Conservation (phyloP, 2,888 invertebrate genomes). For the Scaeva pyrastri region DNA sequence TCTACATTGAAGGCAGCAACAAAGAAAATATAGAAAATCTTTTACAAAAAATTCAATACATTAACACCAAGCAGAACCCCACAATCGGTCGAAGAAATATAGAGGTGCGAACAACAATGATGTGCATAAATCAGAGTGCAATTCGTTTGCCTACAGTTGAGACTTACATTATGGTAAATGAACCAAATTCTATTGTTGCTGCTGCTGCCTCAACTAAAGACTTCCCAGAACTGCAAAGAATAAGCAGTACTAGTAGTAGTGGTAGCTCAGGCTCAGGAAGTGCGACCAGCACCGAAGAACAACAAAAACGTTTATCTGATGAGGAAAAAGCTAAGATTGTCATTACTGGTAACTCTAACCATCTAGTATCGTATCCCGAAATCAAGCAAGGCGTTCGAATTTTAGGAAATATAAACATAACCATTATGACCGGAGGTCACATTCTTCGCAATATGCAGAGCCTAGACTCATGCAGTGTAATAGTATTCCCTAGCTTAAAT, state of each 20-base stretch:
- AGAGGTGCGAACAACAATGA: slow-evolving; percentile 82
- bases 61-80: slow-evolving; percentile 95
- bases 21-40: slow-evolving; percentile 95
- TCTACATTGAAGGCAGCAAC: slow-evolving; percentile 96
- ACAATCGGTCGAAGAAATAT: slow-evolving; percentile 96
- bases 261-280: background rate
- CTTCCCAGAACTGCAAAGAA: slow-evolving; percentile 47
- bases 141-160: slow-evolving; percentile 82
- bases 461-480: slow-evolving; percentile 96
- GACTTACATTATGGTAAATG: slow-evolving; percentile 83
- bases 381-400: slow-evolving; percentile 90
- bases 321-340: slow-evolving; percentile 77
- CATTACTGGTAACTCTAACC: slow-evolving; percentile 81
- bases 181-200: slow-evolving; percentile 76
- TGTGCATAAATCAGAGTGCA: slow-evolving; percentile 82
- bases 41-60: slow-evolving; percentile 94
- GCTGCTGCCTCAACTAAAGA: slow-evolving; percentile 59
- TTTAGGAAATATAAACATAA: slow-evolving; percentile 93
- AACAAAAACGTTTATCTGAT: slow-evolving; percentile 28
- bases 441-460: slow-evolving; percentile 85
- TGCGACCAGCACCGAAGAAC: slow-evolving; percentile 35
- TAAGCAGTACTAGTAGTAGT: slow-evolving; percentile 6
- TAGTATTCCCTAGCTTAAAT: slow-evolving; percentile 97
- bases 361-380: slow-evolving; percentile 83
- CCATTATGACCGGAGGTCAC: slow-evolving; percentile 84